Base-by-base conservation (phyloP, 2,113 vertebrate species). In the Hystrix brachyura region DNA sequence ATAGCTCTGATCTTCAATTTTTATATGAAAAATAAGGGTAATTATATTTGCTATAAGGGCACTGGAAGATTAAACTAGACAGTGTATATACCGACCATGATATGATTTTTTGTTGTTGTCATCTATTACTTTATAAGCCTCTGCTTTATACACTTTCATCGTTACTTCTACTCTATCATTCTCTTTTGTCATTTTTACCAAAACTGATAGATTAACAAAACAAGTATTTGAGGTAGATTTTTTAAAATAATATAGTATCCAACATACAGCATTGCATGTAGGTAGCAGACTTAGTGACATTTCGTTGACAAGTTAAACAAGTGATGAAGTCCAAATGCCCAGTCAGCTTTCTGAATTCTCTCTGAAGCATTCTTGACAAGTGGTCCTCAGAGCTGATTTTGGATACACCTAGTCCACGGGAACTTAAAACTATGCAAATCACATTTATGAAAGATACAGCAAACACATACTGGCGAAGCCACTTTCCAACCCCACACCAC, bases 141-240 rank as follows among this genome's bases (percentile, higher is more conserved):
- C 78, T 94, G 18, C 60, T 83, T 46, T 88, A 6, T 88, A 12
- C 53, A 83, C 87, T 89, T 94, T 81, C 23, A 88, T 13, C 51
- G 21, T 76, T 25, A 51, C 9, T 34, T 85, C 14, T 84, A 27
- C 32, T 34, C 78, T 12, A 13, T 60, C 14, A 46, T 71, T 53
- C 8, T 81, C 21, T 48, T 92, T 90, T 82, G 13, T 18, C 10
- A 79, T 46, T 3, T 5, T 46, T 43, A 48, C 5, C 15, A 96
- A 87, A 84, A 80, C 38, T 71, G 46, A 29, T 87, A 87, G 46
- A 69, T 32, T 48, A 92, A 92, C 71, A 76, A 53, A 94, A 62
- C 65, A 65, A 85, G 43, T 11, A 51, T 82, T 46, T 55, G 82
- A 81, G 55, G 11, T 81, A n/a, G 46, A 74, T 55, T 60, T n/a